phyloP scores from a whole-genome alignment of 1,140 invertebrate species.

The Aphelenchoides avenae region DNA sequence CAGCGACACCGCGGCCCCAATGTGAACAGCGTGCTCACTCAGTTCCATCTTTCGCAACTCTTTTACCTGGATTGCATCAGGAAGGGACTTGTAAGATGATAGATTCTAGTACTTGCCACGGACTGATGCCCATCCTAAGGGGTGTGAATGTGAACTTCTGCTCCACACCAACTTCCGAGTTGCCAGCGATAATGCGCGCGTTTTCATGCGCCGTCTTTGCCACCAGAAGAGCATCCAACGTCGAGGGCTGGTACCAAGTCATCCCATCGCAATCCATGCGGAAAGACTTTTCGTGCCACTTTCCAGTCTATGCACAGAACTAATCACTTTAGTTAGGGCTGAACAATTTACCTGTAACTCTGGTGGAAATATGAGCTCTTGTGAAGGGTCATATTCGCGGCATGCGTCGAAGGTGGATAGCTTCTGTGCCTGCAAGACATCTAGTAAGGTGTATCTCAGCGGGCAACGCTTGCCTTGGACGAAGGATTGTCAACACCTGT shows the following conservation, averaged over 20 bases:
- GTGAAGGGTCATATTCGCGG: constrained; percentile 76
- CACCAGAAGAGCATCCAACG: too few relatives aligned
- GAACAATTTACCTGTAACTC: constrained; percentile 69
- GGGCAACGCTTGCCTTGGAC: too few relatives aligned
- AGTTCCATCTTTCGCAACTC: constrained; percentile 52
- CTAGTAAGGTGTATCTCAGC: too few relatives aligned
- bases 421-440: too few relatives aligned
- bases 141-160: too few relatives aligned
- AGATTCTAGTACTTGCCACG: too few relatives aligned
- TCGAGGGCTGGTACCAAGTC: background rate
- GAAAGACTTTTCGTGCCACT: too few relatives aligned
- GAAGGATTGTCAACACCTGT: constrained; percentile 62
- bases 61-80: too few relatives aligned
- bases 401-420: too few relatives aligned
- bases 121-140: too few relatives aligned
- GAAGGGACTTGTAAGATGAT: too few relatives aligned
- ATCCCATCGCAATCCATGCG: background rate
- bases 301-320: too few relatives aligned
- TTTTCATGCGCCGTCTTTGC: constrained; percentile 7
- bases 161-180: constrained; percentile 53
- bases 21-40: constrained; percentile 65
- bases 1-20: constrained; percentile 76
- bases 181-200: constrained; percentile 16
- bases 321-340: constrained; percentile 47
- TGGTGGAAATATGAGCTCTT: constrained; percentile 89